A percentile compares a stretch with the other conserved stretches of the same genome.
These are phyloP conservation scores for Pantherophis guttatus DNA, from an alignment of 2,113 vertebrate genomes.

Conservation along the genomic window DNA sequence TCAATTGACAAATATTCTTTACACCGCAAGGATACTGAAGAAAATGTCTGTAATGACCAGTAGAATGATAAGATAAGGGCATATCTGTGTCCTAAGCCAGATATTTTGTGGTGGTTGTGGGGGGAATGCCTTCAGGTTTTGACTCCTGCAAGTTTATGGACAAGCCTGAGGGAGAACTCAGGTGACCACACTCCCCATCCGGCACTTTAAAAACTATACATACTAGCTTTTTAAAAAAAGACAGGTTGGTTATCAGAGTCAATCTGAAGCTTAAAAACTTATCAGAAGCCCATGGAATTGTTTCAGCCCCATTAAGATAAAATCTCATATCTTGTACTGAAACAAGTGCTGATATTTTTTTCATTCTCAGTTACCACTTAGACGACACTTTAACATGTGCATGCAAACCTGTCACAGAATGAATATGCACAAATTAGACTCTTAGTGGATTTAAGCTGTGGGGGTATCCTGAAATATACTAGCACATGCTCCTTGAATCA, in stretches of 20 bases:
- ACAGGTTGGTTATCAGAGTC: neutral
- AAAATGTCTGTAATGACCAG: neutral
- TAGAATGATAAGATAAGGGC: neutral
- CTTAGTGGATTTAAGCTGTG: too few species aligned
- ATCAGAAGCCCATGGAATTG: neutral
- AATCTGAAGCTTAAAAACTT: neutral
- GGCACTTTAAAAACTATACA: neutral
- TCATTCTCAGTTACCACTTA: too few species aligned
- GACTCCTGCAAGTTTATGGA: neutral
- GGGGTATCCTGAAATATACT: neutral
- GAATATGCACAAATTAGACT: neutral
- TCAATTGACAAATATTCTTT: neutral
- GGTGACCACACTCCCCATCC: neutral
- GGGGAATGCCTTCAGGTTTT: neutral
- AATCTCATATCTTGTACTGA: neutral
- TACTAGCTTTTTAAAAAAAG: neutral
- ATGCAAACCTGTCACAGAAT: neutral
- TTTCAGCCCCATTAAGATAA: neutral
- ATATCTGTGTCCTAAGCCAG: neutral
- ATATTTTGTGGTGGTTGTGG: neutral
- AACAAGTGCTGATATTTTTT: neutral
- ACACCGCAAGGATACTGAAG: neutral
- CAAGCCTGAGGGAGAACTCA: neutral
- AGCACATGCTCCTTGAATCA: neutral
- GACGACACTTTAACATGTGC: neutral